Base-by-base conservation (phyloP, 1,140 invertebrate species). In the Camponotus floridanus region DNA sequence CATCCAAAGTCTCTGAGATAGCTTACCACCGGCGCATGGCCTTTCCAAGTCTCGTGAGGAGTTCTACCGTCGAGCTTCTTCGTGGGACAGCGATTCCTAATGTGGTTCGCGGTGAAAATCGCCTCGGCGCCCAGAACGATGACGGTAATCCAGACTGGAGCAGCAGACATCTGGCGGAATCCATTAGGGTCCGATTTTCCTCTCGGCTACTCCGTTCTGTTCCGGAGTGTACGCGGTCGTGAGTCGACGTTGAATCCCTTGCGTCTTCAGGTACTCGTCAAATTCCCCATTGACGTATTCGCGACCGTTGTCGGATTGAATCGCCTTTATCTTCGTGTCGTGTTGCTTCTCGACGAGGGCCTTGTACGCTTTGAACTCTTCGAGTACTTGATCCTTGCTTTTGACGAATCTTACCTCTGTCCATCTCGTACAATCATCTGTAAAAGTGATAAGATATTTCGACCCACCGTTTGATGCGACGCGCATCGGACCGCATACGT, bases 181-280 rank as follows among this genome's bases (percentile, higher is more conserved):
- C 79, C 3, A 81, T 31, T 0, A 81, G 4, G 0, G 65, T 81
- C 3, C 67, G 36, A 31, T 81, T 81, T 31, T 39, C 13, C 79
- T 51, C 3, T 81, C 79, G 0, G 65, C 79, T 0, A 70, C 13
- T 0, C 79, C 79, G 51, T 81, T 81, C n/a, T 81, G 79, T 4
- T 81, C 42, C 0, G 79, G 79, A 0, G 9, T 59, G 3, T 81
- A 31, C 0, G 79, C 5, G 0, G 42, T 26, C 0, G 65, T 90
- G 0, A 90, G 45, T 9, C 88, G 78, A 11, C 48, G 61, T 33
- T 45, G n/a, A 18, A 92, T 91, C 0, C 88, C 87, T 15, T 26
- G 26, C 1, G 26, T 26, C 1, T 81, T 86, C 0, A 93, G 80
- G 68, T 90, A 92, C 11, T 73, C 73, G 4, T 59, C 26, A 4